phyloP scores from a whole-genome alignment of 2,888 invertebrate genomes.

The Sarcophaga variegata region DNA sequence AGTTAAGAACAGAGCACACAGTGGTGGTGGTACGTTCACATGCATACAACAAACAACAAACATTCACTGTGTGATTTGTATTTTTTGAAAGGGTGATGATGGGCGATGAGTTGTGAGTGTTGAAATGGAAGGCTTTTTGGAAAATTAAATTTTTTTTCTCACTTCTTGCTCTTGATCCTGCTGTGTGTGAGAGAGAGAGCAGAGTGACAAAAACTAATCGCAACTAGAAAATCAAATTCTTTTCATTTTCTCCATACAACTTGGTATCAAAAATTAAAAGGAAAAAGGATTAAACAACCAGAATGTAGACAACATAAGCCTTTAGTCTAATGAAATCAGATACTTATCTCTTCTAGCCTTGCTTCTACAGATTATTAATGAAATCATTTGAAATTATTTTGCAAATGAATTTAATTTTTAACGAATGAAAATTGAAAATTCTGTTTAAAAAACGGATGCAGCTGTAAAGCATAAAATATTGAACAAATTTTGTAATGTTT shows the following conservation, averaged over 20 bases:
- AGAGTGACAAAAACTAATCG: slow-evolving; percentile 24
- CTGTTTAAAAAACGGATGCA: slow-evolving; percentile 37
- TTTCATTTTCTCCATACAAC: not conserved
- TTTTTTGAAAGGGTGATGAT: slow-evolving; percentile 49
- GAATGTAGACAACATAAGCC: not conserved
- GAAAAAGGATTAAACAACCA: not conserved
- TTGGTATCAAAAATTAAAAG: slow-evolving; percentile 18
- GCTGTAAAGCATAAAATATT: slow-evolving; percentile 34
- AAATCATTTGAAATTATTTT: no score
- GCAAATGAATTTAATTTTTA: not conserved
- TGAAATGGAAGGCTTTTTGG: slow-evolving; percentile 62
- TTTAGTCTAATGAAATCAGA: not conserved
- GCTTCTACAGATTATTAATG: not conserved
- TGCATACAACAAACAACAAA: slow-evolving; percentile 48
- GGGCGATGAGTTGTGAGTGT: not conserved
- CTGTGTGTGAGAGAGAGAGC: no score
- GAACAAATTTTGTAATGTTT: not conserved
- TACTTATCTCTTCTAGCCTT: not conserved
- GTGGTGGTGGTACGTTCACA: slow-evolving; percentile 26
- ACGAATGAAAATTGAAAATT: not conserved
- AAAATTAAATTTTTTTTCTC: slow-evolving; percentile 70
- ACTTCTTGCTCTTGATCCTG: slow-evolving; percentile 25
- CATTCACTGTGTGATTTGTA: no score
- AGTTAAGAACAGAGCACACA: slow-evolving; percentile 4
- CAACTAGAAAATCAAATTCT: slow-evolving; percentile 45